These are phyloP conservation scores for Vireo altiloquus DNA, from an alignment of 2,113 vertebrate species.

Conservation along the genomic window DNA sequence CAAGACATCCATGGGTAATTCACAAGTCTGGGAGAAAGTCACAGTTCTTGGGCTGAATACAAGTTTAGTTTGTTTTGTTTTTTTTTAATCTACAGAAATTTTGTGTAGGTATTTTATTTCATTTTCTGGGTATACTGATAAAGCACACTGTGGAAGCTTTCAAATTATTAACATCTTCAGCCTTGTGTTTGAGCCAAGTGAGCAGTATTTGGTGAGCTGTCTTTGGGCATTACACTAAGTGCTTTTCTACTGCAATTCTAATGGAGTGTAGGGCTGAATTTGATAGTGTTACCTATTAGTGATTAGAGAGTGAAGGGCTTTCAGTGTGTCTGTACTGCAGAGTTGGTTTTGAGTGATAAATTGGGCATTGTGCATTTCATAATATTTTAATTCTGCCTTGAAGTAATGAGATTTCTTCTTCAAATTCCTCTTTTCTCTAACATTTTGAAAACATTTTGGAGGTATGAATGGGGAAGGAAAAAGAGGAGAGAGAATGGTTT, in stretches of 20 bases:
- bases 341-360: constrained; percentile 11
- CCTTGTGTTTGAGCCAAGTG: neutral
- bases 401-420: neutral
- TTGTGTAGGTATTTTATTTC: neutral
- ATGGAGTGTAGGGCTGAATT: constrained; percentile 15
- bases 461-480: neutral
- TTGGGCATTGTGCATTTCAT: neutral
- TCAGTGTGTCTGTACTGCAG: neutral
- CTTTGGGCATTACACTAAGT: constrained; percentile 14
- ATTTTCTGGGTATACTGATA: neutral
- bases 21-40: neutral
- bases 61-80: no score
- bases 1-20: neutral
- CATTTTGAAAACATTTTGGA: neutral
- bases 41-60: neutral
- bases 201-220: neutral
- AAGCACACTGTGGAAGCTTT: neutral
- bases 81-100: neutral
- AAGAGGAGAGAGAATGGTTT: neutral
- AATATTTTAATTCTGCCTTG: neutral
- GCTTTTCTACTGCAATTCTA: neutral
- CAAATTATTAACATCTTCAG: neutral
- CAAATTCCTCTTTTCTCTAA: neutral
- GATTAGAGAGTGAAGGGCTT: constrained; percentile 9
- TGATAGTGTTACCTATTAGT: constrained; percentile 7